phyloP scores from a whole-genome alignment of 2,797 vertebrate species.

The Clamator glandarius region DNA sequence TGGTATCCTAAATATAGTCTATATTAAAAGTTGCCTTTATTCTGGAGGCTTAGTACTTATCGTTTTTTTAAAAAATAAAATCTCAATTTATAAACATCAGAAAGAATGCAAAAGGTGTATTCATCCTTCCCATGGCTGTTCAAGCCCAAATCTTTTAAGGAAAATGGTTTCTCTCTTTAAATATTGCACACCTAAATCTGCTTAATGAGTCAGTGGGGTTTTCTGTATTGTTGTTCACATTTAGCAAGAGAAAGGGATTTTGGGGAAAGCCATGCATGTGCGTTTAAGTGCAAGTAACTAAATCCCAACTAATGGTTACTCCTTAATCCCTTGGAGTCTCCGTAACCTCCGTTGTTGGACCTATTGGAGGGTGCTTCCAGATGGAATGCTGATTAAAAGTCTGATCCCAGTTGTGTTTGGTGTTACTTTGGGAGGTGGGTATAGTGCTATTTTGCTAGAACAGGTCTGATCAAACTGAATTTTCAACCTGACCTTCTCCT shows the following conservation, averaged over 20 bases:
- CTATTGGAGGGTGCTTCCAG: neutral
- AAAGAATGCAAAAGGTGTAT: neutral
- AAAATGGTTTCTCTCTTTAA: neutral
- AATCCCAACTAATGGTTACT: neutral
- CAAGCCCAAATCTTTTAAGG: neutral
- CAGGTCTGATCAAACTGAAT: slow-evolving; percentile 71
- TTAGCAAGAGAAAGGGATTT: neutral
- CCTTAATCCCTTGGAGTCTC: neutral
- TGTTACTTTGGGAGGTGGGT: neutral
- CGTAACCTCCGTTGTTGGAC: neutral
- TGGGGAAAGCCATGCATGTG: neutral
- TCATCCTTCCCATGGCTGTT: neutral
- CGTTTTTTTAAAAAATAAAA: neutral
- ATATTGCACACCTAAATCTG: neutral
- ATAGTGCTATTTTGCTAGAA: slow-evolving; percentile 33
- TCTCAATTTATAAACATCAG: neutral
- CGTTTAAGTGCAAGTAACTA: neutral
- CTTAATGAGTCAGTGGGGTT: neutral
- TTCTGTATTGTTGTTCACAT: neutral
- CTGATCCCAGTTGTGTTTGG: neutral
- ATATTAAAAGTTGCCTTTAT: neutral
- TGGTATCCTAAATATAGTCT: neutral
- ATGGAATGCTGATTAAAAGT: neutral
- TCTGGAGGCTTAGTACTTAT: neutral
- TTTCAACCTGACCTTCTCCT: slow-evolving; percentile 78